Base-by-base conservation (phyloP, 2,797 vertebrate genomes). In the Anguilla pacifica region DNA sequence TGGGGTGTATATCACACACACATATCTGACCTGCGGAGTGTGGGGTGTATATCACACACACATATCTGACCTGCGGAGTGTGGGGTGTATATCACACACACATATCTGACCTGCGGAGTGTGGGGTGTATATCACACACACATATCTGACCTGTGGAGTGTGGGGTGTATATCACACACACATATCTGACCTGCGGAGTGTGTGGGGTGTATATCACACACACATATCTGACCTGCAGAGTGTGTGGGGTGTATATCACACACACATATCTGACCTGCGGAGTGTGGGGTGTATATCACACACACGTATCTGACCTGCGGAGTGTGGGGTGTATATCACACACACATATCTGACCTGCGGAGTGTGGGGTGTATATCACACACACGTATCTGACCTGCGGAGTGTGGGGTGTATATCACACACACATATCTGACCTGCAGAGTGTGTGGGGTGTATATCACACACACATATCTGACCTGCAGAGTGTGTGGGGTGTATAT, bases 91-190 rank as follows among this genome's bases (percentile, higher is more conserved):
- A 39, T 39, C 39, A 39, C 39, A 39, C 39, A 53, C 9, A 28
- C 31, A 15, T 35, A 31, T 31, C 28, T 74, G 31, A 74, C 70
- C 70, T 35, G 70, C 31, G n/a, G 28, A 2, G 70, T 46, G 35
- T 15, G 51, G 59, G 22, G 15, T 22, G 17, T 61, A 61, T 61
- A 39, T 39, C 39, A 39, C 39, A 39, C 39, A 61, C 51, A 61
- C 59, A 22, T 3, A 61, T 61, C 59, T 61, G 22, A 11, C 98
- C 98, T 95, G 98, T 97, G 1, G 39, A 46, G 17, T 87, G 35
- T 1, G 88, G 1, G 11, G 91, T 89, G 0, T 43, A 22, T 22
- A 70, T 70, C 13, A 28, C 4, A 64, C 17, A 61, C n/a, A 11
- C 67, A 31, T 31, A 70, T 70, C 67, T 70, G 10, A 70, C n/a